A percentile compares a stretch with the other conserved stretches of the same genome.
These are phyloP conservation scores for Labeo rohita DNA, from an alignment of 2,113 vertebrate species.

Conservation along the genomic window DNA sequence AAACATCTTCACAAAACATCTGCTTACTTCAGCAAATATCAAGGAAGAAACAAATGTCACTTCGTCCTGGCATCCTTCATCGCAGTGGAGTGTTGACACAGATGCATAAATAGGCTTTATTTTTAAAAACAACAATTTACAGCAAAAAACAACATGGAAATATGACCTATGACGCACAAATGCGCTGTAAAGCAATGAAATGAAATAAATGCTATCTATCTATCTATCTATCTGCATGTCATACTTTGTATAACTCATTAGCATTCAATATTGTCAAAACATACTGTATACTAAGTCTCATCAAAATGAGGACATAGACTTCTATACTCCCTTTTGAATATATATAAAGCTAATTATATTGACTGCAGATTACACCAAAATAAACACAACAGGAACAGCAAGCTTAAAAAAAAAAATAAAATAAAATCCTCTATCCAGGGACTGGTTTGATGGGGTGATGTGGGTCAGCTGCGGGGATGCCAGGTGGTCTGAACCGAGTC, in stretches of 20 bases:
- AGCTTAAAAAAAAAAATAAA: neutral
- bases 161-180: neutral
- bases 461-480: constrained; percentile 32
- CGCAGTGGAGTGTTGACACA: neutral
- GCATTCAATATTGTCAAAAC: neutral
- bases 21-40: constrained; percentile 18
- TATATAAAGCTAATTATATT: neutral
- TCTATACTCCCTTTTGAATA: neutral
- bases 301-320: neutral
- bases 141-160: neutral
- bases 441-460: neutral
- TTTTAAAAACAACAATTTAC: neutral
- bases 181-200: too few relatives aligned
- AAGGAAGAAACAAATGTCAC: neutral
- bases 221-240: neutral
- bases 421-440: neutral
- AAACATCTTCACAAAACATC: constrained; percentile 12
- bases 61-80: neutral
- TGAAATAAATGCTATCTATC: neutral
- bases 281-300: neutral
- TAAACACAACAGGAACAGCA: neutral
- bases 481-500: constrained; percentile 54
- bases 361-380: neutral
- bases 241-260: neutral
- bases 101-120: neutral